Evolutionary conservation across 2,888 invertebrate species (phyloP).

Genomic region (Bursaphelenchus okinawaensis): DNA sequence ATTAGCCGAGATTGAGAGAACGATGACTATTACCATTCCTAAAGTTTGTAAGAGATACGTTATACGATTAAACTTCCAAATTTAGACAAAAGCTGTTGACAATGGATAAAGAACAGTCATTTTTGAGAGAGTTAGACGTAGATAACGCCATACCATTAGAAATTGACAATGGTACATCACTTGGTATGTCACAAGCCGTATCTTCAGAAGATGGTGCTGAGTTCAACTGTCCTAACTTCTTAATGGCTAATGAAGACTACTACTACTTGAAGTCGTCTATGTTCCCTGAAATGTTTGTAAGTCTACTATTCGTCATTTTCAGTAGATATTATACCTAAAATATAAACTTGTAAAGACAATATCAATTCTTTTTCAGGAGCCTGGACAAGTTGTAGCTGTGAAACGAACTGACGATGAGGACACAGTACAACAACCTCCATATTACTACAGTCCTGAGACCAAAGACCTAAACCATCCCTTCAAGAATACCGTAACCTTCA

Average conservation of each 20-base stretch:
- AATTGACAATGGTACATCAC: background rate
- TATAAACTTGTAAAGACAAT: too few species aligned
- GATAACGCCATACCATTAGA: background rate
- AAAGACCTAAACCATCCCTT: constrained; percentile 23
- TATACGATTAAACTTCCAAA: too few species aligned
- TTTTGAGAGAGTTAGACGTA: constrained; percentile 3
- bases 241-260: constrained; percentile 12
- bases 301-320: too few species aligned
- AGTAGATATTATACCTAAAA: too few species aligned
- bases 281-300: constrained; percentile 14
- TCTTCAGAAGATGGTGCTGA: background rate
- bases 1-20: too few species aligned
- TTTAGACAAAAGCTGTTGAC: constrained; percentile 17
- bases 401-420: constrained; percentile 4
- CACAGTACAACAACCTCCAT: constrained; percentile 19
- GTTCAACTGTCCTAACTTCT: background rate
- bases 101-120: constrained; percentile 2
- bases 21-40: too few species aligned
- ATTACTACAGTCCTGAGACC: constrained; percentile 20
- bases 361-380: background rate
- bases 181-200: background rate
- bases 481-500: constrained; percentile 22
- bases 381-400: background rate
- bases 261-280: constrained; percentile 18
- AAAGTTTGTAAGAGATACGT: too few species aligned